These are phyloP conservation scores for Diarsia brunnea DNA, from an alignment of 2,888 invertebrate species.

Conservation along the genomic window DNA sequence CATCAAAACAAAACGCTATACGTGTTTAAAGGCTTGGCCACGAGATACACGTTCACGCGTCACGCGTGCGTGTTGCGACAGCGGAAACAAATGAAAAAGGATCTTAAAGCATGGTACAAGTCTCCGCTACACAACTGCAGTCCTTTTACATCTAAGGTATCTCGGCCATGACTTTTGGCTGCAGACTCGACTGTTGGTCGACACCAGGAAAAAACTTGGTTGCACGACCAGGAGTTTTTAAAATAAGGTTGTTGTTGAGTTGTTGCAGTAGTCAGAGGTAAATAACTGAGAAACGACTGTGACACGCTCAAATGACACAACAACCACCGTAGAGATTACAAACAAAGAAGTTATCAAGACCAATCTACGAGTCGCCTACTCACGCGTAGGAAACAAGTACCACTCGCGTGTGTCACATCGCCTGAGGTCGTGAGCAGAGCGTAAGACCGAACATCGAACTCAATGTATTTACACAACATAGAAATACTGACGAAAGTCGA, in stretches of 20 bases:
- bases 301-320: not conserved
- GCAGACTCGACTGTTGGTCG: not conserved
- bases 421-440: not conserved
- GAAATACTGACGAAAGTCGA: conserved; percentile 42
- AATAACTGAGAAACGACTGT: not conserved
- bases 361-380: too few species aligned
- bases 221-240: too few species aligned
- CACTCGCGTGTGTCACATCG: not conserved
- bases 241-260: too few species aligned
- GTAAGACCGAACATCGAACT: conserved; percentile 1
- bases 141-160: not conserved
- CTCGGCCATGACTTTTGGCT: not conserved
- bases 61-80: not conserved
- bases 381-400: not conserved
- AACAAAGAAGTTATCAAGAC: not conserved
- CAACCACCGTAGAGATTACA: not conserved
- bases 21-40: conserved; percentile 24
- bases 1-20: conserved; percentile 45
- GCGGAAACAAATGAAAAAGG: not conserved
- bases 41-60: not conserved
- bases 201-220: not conserved
- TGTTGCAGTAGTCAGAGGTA: too few species aligned
- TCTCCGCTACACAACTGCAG: not conserved
- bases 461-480: conserved; percentile 48
- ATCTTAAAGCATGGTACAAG: not conserved